Conservation (phyloP, 2,888 invertebrate species). For the Encarsia formosa region DNA sequence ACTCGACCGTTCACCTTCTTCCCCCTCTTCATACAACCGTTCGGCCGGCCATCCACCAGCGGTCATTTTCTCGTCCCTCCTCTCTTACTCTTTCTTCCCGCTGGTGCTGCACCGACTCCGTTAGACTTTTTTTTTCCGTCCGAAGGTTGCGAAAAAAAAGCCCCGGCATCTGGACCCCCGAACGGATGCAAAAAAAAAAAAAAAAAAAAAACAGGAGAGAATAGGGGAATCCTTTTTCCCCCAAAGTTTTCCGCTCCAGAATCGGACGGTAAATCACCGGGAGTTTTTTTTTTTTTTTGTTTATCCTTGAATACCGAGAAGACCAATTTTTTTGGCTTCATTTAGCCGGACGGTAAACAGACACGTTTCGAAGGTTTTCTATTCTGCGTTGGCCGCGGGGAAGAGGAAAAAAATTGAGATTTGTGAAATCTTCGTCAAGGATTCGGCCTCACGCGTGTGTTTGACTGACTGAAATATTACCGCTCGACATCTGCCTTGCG, state of each 20-base stretch:
- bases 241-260: slow-evolving; percentile 11
- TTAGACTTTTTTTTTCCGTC: slow-evolving; percentile 3
- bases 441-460: too few relatives aligned
- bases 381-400: too few relatives aligned
- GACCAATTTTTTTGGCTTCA: slow-evolving; percentile 8
- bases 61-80: slow-evolving; percentile 26
- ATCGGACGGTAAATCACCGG: not conserved
- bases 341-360: slow-evolving; percentile 11
- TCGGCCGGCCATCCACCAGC: slow-evolving; percentile 15
- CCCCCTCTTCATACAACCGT: slow-evolving; percentile 16
- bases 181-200: slow-evolving; percentile 20
- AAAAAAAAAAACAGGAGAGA: too few relatives aligned
- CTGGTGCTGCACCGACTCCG: not conserved
- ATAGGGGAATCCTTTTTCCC: slow-evolving; percentile 25
- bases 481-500: too few relatives aligned
- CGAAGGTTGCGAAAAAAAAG: slow-evolving; percentile 25
- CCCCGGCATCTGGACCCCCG: slow-evolving; percentile 10
- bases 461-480: too few relatives aligned
- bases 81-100: slow-evolving; percentile 7
- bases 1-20: slow-evolving; percentile 8
- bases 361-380: slow-evolving; percentile 15
- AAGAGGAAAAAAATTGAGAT: too few relatives aligned
- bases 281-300: slow-evolving; percentile 18
- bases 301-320: slow-evolving; percentile 23
- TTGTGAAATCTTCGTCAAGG: too few relatives aligned